These are phyloP conservation scores for Dysmachus trigonus DNA, from an alignment of 2,888 invertebrate genomes.

Conservation along the genomic window DNA sequence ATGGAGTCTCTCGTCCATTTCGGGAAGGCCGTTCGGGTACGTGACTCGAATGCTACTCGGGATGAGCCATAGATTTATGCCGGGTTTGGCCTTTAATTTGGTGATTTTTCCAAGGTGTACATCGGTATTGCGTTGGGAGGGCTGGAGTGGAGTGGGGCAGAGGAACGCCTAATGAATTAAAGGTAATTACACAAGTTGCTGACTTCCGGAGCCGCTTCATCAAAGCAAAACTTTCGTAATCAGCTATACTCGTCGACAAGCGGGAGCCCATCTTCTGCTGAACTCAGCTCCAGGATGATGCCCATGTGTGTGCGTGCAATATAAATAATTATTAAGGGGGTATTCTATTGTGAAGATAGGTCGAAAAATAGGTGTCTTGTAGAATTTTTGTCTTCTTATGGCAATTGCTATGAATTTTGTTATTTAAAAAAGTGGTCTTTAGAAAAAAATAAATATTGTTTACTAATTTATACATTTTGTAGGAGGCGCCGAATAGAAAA, in stretches of 20 bases:
- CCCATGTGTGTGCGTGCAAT: not conserved
- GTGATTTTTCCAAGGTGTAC: not conserved
- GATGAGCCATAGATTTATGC: not conserved
- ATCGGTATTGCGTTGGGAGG: not conserved
- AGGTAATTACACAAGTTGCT: not conserved
- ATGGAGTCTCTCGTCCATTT: not conserved
- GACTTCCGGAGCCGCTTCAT: not conserved
- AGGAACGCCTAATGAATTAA: not conserved
- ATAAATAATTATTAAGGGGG: not conserved
- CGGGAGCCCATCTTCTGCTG: not conserved
- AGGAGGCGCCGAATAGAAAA: too few relatives aligned
- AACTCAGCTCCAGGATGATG: not conserved
- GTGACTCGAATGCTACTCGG: not conserved
- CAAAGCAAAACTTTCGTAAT: not conserved
- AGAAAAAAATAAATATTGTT: too few relatives aligned
- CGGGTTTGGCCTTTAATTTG: not conserved
- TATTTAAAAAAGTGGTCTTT: too few relatives aligned
- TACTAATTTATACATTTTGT: too few relatives aligned
- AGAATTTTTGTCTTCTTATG: too few relatives aligned
- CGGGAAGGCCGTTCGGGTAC: not conserved
- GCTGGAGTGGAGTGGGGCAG: too few relatives aligned
- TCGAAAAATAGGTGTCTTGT: too few relatives aligned
- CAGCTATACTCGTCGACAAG: not conserved
- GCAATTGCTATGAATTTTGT: too few relatives aligned
- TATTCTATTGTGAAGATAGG: too few relatives aligned